Conservation (phyloP, 2,888 invertebrate species). For the Nephrotoma appendiculata region DNA sequence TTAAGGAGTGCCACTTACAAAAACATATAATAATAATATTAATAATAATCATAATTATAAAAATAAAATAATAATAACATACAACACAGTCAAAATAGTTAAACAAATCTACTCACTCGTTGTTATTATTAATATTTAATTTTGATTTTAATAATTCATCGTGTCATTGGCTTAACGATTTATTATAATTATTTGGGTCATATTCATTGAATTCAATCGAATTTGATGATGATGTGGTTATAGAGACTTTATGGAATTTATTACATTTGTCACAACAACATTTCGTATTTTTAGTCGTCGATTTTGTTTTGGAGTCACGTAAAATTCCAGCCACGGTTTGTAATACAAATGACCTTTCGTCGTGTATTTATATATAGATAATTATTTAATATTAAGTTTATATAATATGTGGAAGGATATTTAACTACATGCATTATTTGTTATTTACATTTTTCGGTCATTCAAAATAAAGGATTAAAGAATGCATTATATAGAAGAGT, state of each 20-base stretch:
- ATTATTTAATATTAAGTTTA: neutral
- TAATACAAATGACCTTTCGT: conserved; percentile 38
- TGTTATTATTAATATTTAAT: neutral
- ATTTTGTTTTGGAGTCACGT: neutral
- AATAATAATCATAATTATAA: neutral
- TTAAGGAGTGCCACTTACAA: neutral
- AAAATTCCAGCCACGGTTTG: conserved; percentile 40
- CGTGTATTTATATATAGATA: neutral
- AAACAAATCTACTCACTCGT: neutral
- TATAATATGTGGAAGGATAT: neutral
- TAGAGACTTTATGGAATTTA: neutral
- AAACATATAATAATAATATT: too few relatives aligned
- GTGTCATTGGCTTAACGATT: neutral
- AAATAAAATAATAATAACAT: neutral
- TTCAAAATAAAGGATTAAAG: neutral
- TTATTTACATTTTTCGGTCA: neutral
- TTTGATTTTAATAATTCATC: neutral
- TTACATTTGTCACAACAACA: neutral
- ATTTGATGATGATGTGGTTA: neutral
- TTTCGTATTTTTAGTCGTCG: neutral
- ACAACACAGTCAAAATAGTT: neutral
- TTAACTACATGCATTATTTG: neutral
- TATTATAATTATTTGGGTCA: neutral
- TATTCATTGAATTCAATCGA: neutral
- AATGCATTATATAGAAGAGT: neutral